Evolutionary conservation across 2,113 vertebrate genomes (phyloP), one percentile per base, ranked within the genome.

Genomic region (Leptobrachium ailaonicum): DNA sequence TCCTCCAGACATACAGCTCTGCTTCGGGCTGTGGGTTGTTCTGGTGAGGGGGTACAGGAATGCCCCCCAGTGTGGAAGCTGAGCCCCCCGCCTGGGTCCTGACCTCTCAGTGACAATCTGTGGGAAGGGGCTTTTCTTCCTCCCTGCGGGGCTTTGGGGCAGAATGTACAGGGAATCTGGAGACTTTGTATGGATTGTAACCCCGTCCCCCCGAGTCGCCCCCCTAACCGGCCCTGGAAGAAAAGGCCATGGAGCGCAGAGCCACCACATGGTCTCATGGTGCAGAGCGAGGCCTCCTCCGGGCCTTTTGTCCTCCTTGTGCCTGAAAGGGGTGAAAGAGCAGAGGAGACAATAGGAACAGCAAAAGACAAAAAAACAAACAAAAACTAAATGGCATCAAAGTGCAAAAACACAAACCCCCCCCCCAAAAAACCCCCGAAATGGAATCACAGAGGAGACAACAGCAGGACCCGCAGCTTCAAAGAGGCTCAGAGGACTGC

Each of bases 131-230:
- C 66, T 80, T 80, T 80, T 80, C 79, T 74, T 66, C 53, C 66
- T 68, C 79, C 74, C 79, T 44, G 45, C 72, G 62, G 79, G 79
- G 72, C 79, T 60, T 2, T 45, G 64, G 71, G 71, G 71, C 72
- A 80, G 71, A 80, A 80, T 80, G 71, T 63, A 80, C 79, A 80
- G 79, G 79, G 78, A 72, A 72, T 42, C 53, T 75, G 53, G 73
- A 68, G 53, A 80, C 69, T 80, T 80, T 80, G 50, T 80, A 63
- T 69, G 71, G 54, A 74, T 68, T 68, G 71, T 68, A 75, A 75
- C 56, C 79, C 32, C 70, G 3, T 4, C 62, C 63, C 71, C 50
- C 43, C 79, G 63, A 41, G n/a, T 66, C 44, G 32, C 62, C 63
- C 71, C 50, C 43, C 79, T 64, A 41, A 40, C 72, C 41, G 32